Conservation (phyloP, 1,140 invertebrate species). For the Drosophila rhopaloa region DNA sequence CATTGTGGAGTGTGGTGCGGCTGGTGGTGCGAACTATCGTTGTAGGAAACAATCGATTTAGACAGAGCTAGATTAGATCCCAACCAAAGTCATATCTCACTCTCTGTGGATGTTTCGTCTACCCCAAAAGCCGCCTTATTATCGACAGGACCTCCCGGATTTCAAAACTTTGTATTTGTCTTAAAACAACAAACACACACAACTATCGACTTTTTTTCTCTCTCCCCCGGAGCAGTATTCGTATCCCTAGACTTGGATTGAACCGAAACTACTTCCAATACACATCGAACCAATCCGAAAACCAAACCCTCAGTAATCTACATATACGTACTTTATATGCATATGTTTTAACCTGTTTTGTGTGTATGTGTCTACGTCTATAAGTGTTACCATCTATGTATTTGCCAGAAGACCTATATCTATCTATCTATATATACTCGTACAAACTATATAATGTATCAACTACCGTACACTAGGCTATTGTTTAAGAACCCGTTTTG, state of each 20-base stretch:
- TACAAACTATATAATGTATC: conserved; percentile 40
- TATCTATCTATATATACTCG: conserved; percentile 36
- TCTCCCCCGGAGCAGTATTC: conserved; percentile 18
- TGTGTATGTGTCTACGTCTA: conserved; percentile 51
- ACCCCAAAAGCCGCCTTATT: background rate
- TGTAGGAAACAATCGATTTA: conserved; percentile 29
- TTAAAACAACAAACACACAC: conserved; percentile 2
- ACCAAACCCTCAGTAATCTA: conserved; percentile 20
- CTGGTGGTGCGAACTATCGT: conserved; percentile 45
- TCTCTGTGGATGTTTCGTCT: conserved; percentile 17
- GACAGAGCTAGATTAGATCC: conserved; percentile 23
- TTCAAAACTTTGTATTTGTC: conserved; percentile 4
- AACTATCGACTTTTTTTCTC: background rate
- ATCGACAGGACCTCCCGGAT: background rate
- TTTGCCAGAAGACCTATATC: conserved; percentile 34
- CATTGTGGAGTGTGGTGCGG: conserved; percentile 74
- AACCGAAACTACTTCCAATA: conserved; percentile 48
- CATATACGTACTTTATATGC: conserved; percentile 30
- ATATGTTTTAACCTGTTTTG: conserved; percentile 54
- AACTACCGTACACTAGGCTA: conserved; percentile 47
- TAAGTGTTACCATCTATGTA: conserved; percentile 49
- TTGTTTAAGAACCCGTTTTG: conserved; percentile 33
- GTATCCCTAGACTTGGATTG: conserved; percentile 37
- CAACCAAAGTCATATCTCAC: conserved; percentile 4
- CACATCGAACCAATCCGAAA: conserved; percentile 24